Evolutionary conservation across 2,113 vertebrate genomes (phyloP), one percentile per base, ranked within the genome.

Genomic region (Glaucomys volans): DNA sequence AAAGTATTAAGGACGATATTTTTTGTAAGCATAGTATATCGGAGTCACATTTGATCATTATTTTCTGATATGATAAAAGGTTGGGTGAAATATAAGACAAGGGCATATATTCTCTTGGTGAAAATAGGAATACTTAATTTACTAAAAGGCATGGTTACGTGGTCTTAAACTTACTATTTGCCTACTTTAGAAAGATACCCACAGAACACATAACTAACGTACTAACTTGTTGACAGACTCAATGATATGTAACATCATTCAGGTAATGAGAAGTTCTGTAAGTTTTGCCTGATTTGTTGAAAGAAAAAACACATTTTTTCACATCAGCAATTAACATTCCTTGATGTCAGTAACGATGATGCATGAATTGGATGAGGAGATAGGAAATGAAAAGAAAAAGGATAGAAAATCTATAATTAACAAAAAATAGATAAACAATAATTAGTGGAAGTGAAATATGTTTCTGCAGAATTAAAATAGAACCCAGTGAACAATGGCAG

Each of bases 401-500:
- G 66, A 87, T 81, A 91, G 97, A 97, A 98, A 97, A 98, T 97
- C 97, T 98, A 95, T 97, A 98, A 98, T 98, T 98, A 98, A 97
- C 97, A 97, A 95, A 96, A 98, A 94, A 95, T 97, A 94, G 97
- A 98, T 98, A 98, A 98, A 98, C 97, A 98, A 52, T 98, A 98
- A 98, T 98, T 98, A 98, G 97, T 94, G 95, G 87, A 97, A 98
- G 95, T 83, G 85, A 94, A 97, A 94, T 96, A 92, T 92, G 95
- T 96, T 97, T 96, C 89, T 95, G 59, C 76, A 95, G 98, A 98
- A 97, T 97, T 74, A 97, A 96, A 98, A 94, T 92, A 97, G 93
- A 97, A 98, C 96, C 93, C 40, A 92, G 76, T 90, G 83, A 94
- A 93, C 83, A 95, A 96, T 92, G 94, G 89, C 90, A 97, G 94